Base-by-base conservation (phyloP, 37 sponge, comb jelly and placozoan genomes). In the Halisarca cf. caerulea region DNA sequence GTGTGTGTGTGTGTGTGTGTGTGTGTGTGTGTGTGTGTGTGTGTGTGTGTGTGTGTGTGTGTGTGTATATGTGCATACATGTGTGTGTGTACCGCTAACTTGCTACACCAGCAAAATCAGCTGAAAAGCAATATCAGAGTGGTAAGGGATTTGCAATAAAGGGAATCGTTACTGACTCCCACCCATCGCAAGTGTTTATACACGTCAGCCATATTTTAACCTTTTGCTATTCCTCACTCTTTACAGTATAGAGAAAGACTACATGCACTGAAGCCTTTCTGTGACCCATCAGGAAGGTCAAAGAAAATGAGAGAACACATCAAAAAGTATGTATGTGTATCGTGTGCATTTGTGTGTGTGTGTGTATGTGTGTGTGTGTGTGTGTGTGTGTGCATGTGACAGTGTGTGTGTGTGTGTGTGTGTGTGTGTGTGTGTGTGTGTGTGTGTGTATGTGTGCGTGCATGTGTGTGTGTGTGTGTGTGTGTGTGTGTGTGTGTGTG, bases 251-350 rank as follows among this genome's bases (percentile, higher is more conserved):
- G 73, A 2, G 72, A 87, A 2, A 61, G 47, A 41, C 75, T 87
- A 41, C 84, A 89, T 44, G 87, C 78, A 34, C 79, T 93, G 58
- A 73, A 61, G 34, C 70, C 83, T 0, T 55, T 23, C 53, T 66
- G 84, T 39, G 90, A 93, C 79, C 82, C 83, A 35, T 59, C 89
- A 0, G 90, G 91, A 7, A 43, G 84, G 25, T 93, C 90, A 78
- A 89, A 84, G 82, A 89, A 87, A 66, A 83, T 93, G 82, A 89
- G 93, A 58, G 88, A 89, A 45, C 82, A 72, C 14, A 80, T 93
- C 17, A 87, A 93, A 66, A 58, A 66, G 88, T 66, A 59, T 45
- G 77, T 70, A 20, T 6, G 20, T 47, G 51, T n/a, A n/a, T n/a
- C n/a, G 51, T 25, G 41, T 25, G 78, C 39, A 27, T 44, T 36